These are phyloP conservation scores for Chrysopilus asiliformis DNA, from an alignment of 2,888 invertebrate genomes.

Conservation along the genomic window DNA sequence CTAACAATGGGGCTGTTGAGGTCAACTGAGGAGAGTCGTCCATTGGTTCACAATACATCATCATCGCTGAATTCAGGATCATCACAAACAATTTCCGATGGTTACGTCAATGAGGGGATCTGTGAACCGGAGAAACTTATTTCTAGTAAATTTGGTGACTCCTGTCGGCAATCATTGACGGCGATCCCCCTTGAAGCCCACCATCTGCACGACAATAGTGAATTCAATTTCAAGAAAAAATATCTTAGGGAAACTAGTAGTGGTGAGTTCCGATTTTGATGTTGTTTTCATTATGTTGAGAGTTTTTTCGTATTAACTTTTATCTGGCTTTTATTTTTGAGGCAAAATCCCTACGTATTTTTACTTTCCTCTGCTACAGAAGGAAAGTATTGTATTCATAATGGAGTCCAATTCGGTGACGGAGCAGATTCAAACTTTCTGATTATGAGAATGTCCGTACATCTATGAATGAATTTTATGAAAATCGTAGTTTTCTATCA, in stretches of 20 bases:
- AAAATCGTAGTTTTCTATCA: too few species aligned
- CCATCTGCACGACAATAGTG: conserved; percentile 29
- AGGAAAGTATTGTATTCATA: too few species aligned
- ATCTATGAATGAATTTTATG: too few species aligned
- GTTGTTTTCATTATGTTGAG: too few species aligned
- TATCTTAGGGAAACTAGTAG: conserved; percentile 36
- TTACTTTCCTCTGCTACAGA: too few species aligned
- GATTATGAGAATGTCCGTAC: too few species aligned
- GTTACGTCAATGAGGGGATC: conserved; percentile 68
- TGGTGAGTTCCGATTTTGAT: conserved; percentile 26
- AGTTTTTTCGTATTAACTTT: too few species aligned
- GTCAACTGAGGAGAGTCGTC: conserved; percentile 58
- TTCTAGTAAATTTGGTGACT: conserved; percentile 35
- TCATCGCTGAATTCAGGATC: conserved; percentile 49
- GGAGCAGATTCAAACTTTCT: too few species aligned
- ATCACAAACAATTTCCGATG: conserved; percentile 57
- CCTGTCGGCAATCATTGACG: conserved; percentile 34
- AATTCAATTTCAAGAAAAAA: conserved; percentile 31
- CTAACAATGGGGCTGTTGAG: conserved; percentile 63
- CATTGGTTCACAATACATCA: conserved; percentile 53
- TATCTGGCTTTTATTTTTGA: too few species aligned
- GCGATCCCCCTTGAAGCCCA: conserved; percentile 30
- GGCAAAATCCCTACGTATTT: too few species aligned
- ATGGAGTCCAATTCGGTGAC: too few species aligned
- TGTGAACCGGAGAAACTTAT: conserved; percentile 46